phyloP scores from a whole-genome alignment of 1,140 invertebrate species.

The Arctopsyche grandis region DNA sequence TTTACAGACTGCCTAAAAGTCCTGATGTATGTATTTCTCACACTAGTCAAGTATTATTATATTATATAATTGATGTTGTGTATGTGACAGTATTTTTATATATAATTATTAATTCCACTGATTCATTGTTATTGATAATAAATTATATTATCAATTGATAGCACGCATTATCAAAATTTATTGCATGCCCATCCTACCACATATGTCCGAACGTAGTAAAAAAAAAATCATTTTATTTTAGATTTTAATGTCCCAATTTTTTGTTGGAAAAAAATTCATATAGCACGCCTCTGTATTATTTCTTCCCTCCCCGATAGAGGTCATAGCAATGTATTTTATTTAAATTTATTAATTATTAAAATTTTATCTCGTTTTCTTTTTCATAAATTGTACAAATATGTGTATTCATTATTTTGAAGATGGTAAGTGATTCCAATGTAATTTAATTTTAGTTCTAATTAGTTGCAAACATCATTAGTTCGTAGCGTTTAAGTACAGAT shows the following conservation, averaged over 20 bases:
- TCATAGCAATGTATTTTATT: neutral
- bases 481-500: no score
- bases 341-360: neutral
- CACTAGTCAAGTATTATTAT: slow-evolving; percentile 33
- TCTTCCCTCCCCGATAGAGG: neutral
- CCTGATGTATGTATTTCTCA: slow-evolving; percentile 51
- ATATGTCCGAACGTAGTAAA: neutral
- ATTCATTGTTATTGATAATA: neutral
- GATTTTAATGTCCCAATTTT: neutral
- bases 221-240: neutral
- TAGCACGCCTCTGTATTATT: neutral
- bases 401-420: no score
- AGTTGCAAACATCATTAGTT: no score
- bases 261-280: neutral
- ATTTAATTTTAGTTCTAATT: no score
- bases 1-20: slow-evolving; percentile 53
- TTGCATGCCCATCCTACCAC: neutral
- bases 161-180: neutral
- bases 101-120: neutral
- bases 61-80: slow-evolving; percentile 47
- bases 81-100: slow-evolving; percentile 44
- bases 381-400: neutral
- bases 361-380: neutral
- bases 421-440: no score
- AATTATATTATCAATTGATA: neutral